Evolutionary conservation across 2,888 invertebrate species (phyloP), one percentile per base, ranked within the genome.

Genomic region (Allacma fusca): DNA sequence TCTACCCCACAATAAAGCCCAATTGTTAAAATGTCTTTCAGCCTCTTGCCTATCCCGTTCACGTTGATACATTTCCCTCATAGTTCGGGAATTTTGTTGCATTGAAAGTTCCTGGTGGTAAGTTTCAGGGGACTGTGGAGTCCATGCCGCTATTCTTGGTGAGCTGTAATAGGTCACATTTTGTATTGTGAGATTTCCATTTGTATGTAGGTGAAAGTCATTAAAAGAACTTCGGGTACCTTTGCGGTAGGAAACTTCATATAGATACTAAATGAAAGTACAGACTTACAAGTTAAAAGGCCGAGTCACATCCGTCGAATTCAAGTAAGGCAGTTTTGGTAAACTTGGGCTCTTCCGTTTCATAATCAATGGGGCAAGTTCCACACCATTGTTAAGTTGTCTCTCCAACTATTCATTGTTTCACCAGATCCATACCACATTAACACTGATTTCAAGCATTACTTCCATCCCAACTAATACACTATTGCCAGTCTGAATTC

Each of bases 251-350:
- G 34, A 7, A 34, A 7, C 4, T 34, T 7, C 34, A 9, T 50
- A 50, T 19, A 50, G 50, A n/a, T 50, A n/a, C 2, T 4, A n/a
- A n/a, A n/a, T 50, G 16, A 13, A 13, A 9, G 16, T 13, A n/a
- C n/a, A 50, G 2, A 50, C 77, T 72, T 65, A 77, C 77, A 65
- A 77, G 59, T 76, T 76, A 34, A 77, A 72, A 65, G 76, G 76
- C 65, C 72, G 64, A 5, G 77, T 77, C 21, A 77, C 72, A 50
- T 77, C 77, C 34, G 77, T 65, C 12, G 72, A 72, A 57, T 77
- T 77, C 24, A 77, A 68, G 34, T 77, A 72, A 26, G 72, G 72
- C 62, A 77, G 57, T 64, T 77, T 77, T 12, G 77, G 72, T 50
- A 77, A 71, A 67, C 77, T 77, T 44, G 77, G 77, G 24, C 72